A percentile compares a stretch with the other conserved stretches of the same genome.
Evolutionary conservation across 2,888 invertebrate genomes (phyloP).

Genomic region (Mesochorus sp.): DNA sequence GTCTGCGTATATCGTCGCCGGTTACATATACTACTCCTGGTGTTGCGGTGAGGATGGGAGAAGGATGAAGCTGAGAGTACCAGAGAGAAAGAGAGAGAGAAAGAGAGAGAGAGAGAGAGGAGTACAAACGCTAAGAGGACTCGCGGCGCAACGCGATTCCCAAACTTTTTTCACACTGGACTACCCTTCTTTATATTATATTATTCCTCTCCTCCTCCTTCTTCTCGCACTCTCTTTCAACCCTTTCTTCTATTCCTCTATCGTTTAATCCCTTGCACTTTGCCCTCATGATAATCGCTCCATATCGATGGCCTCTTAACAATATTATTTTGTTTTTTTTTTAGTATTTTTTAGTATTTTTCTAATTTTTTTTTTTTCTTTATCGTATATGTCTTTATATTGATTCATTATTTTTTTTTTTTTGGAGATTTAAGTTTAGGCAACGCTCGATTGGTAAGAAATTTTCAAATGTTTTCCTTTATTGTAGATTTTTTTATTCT

Average conservation of each 20-base stretch:
- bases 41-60: conserved; percentile 33
- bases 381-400: too few relatives aligned
- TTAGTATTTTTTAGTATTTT: too few relatives aligned
- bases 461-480: too few relatives aligned
- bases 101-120: neutral
- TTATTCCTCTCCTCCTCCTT: neutral
- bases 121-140: conserved; percentile 25
- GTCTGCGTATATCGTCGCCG: neutral
- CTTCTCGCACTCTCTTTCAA: conserved; percentile 12
- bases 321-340: too few relatives aligned
- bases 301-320: neutral
- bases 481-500: too few relatives aligned
- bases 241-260: conserved; percentile 9
- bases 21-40: neutral
- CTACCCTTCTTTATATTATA: conserved; percentile 21
- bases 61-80: conserved; percentile 36
- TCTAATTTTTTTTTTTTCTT: too few relatives aligned
- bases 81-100: conserved; percentile 13
- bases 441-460: too few relatives aligned
- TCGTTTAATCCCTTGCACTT: too few relatives aligned
- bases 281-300: neutral
- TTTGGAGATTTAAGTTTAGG: too few relatives aligned
- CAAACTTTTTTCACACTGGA: conserved; percentile 31
- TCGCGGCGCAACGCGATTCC: conserved; percentile 40
- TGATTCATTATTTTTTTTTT: too few relatives aligned